These are phyloP conservation scores for Andrena minutula DNA, from an alignment of 2,888 invertebrate species.

Conservation along the genomic window DNA sequence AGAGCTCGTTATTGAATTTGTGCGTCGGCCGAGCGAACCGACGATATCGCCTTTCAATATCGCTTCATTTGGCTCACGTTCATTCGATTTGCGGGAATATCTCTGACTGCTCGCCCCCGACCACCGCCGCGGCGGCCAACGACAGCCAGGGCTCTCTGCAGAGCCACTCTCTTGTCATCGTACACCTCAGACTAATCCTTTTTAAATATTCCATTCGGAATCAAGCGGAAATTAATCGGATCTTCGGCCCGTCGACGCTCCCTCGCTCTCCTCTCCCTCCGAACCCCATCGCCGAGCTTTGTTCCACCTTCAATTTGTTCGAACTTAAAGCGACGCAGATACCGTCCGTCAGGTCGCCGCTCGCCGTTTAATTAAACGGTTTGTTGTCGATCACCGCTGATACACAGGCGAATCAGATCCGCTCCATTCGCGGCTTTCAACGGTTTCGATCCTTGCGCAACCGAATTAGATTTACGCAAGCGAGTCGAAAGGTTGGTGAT, in stretches of 20 bases:
- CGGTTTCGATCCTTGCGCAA: background rate
- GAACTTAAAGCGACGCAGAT: conserved; percentile 47
- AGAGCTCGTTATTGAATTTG: conserved; percentile 79
- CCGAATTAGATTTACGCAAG: conserved; percentile 51
- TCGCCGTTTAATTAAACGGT: conserved; percentile 59
- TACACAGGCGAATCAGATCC: conserved; percentile 33
- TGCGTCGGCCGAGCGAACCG: conserved; percentile 74
- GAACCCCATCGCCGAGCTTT: conserved; percentile 14
- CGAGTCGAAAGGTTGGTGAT: conserved; percentile 40
- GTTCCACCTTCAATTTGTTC: conserved; percentile 49
- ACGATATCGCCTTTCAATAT: conserved; percentile 79
- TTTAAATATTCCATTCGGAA: conserved; percentile 76
- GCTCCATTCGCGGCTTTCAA: background rate
- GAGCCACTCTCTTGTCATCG: conserved; percentile 47
- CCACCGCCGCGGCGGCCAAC: conserved; percentile 33
- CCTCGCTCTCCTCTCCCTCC: conserved; percentile 1
- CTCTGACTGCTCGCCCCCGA: conserved; percentile 67
- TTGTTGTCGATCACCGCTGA: conserved; percentile 50
- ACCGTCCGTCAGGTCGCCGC: conserved; percentile 47
- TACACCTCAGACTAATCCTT: conserved; percentile 71
- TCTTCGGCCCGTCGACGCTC: conserved; percentile 49
- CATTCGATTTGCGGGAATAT: conserved; percentile 78
- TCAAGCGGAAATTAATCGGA: conserved; percentile 77
- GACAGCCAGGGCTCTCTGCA: conserved; percentile 40
- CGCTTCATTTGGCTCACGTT: conserved; percentile 79